Evolutionary conservation across 1,140 invertebrate species (phyloP), one percentile per base, ranked within the genome.

Genomic region (Rhopalosiphum maidis): DNA sequence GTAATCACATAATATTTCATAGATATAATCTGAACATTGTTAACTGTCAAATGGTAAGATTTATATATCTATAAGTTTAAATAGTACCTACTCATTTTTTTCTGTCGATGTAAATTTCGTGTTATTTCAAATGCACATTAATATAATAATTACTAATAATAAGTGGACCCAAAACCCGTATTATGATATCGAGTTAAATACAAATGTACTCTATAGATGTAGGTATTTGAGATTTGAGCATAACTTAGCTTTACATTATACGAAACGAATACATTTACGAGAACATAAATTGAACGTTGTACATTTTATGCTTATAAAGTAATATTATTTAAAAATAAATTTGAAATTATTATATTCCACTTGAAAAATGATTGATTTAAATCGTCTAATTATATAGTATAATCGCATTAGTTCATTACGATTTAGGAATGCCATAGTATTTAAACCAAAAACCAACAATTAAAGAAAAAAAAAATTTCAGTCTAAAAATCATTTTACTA

Each of bases 21-120:
- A 48, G 43, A 46, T 87, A 87, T 87, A 48, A 48, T 87, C 86
- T 87, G 25, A 87, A 87, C 21, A 51, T 87, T 87, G 30, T 48
- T 87, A 48, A 87, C 43, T 87, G 86, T 51, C 86, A 87, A 51
- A 48, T 51, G 86, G 18, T 87, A 87, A 87, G 30, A 48, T n/a
- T 48, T 87, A 35, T 48, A 87, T 37, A 48, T n/a, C 46, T 87
- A 48, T 48, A 86, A 46, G 60, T n/a, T 83, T 83, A 83, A 83
- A 83, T 83, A 37, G 77, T 37, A 83, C n/a, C 18, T 83, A 37
- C 21, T 83, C 77, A 30, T 60, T 37, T 83, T 83, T 83, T 37
- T 83, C 22, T 83, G 35, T 83, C 8, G 2, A 21, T 83, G 18
- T 83, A 83, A 2, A 7, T 83, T 23, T 37, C 2, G 21, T 83